A percentile compares a stretch with the other conserved stretches of the same genome.
Evolutionary conservation across 2,888 invertebrate genomes (phyloP).

Genomic region (Limulus polyphemus): DNA sequence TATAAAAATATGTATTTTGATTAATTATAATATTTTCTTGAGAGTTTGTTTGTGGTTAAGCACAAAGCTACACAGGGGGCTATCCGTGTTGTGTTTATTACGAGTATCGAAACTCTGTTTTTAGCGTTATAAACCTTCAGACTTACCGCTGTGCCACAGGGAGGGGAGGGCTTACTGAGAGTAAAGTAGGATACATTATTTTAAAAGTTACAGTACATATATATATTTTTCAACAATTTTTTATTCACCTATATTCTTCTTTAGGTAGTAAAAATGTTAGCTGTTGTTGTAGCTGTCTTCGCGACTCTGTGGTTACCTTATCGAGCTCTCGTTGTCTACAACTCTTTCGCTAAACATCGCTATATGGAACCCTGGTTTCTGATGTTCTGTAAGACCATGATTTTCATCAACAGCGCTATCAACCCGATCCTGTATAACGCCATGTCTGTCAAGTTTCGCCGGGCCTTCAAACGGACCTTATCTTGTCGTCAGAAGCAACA

Average conservation of each 20-base stretch:
- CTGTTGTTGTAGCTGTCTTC: conserved; percentile 47
- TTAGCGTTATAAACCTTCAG: too few relatives aligned
- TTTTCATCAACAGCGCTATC: conserved; percentile 51
- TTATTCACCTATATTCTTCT: conserved; percentile 9
- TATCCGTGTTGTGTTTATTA: too few relatives aligned
- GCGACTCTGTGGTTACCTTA: conserved; percentile 51
- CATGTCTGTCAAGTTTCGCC: conserved; percentile 48
- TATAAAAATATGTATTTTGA: too few relatives aligned
- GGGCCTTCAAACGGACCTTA: conserved; percentile 43
- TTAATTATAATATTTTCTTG: too few relatives aligned
- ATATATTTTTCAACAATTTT: not conserved
- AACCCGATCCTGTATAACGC: conserved; percentile 52
- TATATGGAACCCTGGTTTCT: conserved; percentile 47
- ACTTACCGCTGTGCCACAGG: too few relatives aligned
- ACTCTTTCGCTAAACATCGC: conserved; percentile 43
- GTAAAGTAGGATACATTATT: too few relatives aligned
- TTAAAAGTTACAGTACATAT: too few relatives aligned
- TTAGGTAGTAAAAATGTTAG: conserved; percentile 51
- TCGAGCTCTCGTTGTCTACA: conserved; percentile 48
- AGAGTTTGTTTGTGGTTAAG: too few relatives aligned
- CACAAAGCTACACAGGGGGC: too few relatives aligned
- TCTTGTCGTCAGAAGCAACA: conserved; percentile 28
- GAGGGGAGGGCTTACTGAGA: too few relatives aligned
- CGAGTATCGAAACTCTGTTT: too few relatives aligned
- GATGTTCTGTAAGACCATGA: conserved; percentile 48